These are phyloP conservation scores for Palloptera scutellata DNA, from an alignment of 2,888 invertebrate species.

Conservation along the genomic window DNA sequence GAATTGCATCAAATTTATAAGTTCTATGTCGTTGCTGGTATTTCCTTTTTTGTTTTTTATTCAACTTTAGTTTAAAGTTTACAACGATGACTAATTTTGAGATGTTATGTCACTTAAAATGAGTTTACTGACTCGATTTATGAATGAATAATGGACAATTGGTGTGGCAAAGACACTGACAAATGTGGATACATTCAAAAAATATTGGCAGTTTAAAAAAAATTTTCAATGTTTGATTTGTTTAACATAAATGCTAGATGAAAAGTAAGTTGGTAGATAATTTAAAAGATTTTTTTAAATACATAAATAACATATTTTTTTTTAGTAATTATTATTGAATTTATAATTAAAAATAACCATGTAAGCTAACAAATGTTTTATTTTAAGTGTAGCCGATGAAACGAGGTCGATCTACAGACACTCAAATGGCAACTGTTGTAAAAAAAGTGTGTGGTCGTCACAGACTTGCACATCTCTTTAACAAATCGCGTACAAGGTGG, in stretches of 20 bases:
- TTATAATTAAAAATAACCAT: too few relatives aligned
- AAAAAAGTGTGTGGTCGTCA: background rate
- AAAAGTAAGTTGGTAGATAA: too few relatives aligned
- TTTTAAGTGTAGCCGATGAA: background rate
- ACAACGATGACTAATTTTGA: constrained; percentile 1
- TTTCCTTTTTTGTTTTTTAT: too few relatives aligned
- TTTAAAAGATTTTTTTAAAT: too few relatives aligned
- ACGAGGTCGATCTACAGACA: background rate
- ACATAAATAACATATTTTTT: too few relatives aligned
- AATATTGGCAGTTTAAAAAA: background rate
- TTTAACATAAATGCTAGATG: too few relatives aligned
- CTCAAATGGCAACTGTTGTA: background rate
- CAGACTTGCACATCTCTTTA: background rate
- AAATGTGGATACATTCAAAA: background rate
- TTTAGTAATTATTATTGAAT: too few relatives aligned
- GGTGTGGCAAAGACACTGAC: background rate
- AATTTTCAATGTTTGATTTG: too few relatives aligned
- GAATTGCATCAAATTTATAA: too few relatives aligned
- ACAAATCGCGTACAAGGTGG: background rate
- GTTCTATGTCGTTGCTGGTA: too few relatives aligned
- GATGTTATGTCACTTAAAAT: background rate
- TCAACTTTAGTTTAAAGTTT: background rate
- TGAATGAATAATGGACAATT: constrained; percentile 4
- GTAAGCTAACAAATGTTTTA: too few relatives aligned
- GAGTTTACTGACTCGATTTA: background rate